Percentiles rank a stretch among this genome's conserved stretches.
These are phyloP conservation scores for Nematostella vectensis DNA, from an alignment of 92 coral and sea anemone species.

Conservation along the genomic window DNA sequence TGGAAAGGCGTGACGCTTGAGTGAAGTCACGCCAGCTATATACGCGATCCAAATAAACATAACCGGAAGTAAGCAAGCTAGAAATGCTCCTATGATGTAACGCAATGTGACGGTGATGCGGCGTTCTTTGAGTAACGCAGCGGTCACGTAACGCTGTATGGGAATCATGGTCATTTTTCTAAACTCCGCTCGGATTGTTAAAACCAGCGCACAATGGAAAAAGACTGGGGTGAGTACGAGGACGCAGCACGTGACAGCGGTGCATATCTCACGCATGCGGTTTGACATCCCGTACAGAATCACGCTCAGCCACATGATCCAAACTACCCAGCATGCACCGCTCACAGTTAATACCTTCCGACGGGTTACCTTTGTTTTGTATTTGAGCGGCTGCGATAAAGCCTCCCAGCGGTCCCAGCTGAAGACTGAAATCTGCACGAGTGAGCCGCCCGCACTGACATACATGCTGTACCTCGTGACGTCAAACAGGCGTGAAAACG, in stretches of 20 bases:
- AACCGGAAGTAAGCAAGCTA: background rate
- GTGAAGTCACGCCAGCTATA: background rate
- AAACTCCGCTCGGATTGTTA: background rate
- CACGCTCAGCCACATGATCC: background rate
- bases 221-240: background rate
- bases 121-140: background rate
- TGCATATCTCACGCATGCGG: background rate
- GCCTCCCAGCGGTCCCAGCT: constrained; percentile 1
- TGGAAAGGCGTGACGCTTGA: background rate
- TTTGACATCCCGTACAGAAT: background rate
- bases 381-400: background rate
- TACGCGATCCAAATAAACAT: background rate
- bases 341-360: background rate
- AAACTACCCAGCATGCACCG: background rate
- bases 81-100: background rate
- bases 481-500: background rate
- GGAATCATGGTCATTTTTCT: background rate
- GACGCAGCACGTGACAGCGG: background rate
- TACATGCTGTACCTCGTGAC: background rate
- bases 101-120: background rate
- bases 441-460: background rate
- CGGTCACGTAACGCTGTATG: background rate
- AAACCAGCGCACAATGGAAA: background rate
- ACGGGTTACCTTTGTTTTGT: background rate
- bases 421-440: background rate